These are phyloP conservation scores for Poecilia picta DNA, from an alignment of 2,797 vertebrate genomes.

Conservation along the genomic window DNA sequence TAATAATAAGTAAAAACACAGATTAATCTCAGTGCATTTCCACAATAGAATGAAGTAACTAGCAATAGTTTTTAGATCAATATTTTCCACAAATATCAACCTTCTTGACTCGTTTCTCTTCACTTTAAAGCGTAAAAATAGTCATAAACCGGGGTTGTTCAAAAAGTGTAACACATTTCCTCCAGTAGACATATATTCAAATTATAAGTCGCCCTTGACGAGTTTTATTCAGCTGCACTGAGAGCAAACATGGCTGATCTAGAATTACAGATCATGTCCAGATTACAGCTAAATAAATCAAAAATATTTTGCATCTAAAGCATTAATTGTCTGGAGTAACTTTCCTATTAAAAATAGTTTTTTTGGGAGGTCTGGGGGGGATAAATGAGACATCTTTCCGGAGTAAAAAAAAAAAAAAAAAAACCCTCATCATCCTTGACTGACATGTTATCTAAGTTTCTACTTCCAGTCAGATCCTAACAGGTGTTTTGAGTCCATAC, in stretches of 20 bases:
- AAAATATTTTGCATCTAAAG: not conserved
- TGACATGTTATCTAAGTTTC: not conserved
- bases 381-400: not conserved
- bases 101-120: not conserved
- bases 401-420: not conserved
- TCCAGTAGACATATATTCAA: not conserved
- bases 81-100: not conserved
- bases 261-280: not conserved
- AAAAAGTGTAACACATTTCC: not conserved
- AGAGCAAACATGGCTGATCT: not conserved
- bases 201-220: not conserved
- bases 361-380: too few species aligned
- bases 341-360: not conserved
- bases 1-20: too few species aligned
- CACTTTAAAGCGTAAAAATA: not conserved
- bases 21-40: not conserved
- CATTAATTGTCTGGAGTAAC: not conserved
- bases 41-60: not conserved
- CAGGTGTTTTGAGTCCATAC: conserved; percentile 60
- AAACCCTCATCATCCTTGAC: not conserved
- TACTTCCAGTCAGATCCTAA: not conserved
- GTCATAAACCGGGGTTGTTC: not conserved
- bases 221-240: not conserved
- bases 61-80: not conserved
- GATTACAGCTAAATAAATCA: not conserved